A percentile compares a stretch with the other conserved stretches of the same genome.
These are phyloP conservation scores for Lycaena phlaeas DNA, from an alignment of 2,888 invertebrate genomes.

Conservation along the genomic window DNA sequence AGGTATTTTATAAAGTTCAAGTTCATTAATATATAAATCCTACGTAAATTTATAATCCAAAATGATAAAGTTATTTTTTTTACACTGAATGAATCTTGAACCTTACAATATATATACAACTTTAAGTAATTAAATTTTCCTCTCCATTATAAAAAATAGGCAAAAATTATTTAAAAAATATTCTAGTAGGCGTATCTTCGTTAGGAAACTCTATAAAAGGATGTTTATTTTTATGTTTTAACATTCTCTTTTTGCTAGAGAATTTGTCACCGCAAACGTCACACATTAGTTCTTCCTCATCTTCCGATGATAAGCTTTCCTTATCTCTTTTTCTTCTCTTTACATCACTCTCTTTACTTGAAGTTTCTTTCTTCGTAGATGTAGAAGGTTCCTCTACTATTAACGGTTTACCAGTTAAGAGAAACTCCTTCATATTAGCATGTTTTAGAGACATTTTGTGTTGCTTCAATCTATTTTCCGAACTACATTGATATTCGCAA, in stretches of 20 bases:
- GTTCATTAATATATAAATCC: no score
- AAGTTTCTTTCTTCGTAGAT: constrained; percentile 23
- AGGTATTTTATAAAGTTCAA: no score
- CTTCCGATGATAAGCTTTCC: constrained; percentile 17
- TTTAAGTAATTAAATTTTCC: constrained; percentile 1
- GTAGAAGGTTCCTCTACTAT: constrained; percentile 35
- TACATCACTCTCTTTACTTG: constrained; percentile 10
- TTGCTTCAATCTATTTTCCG: constrained; percentile 49
- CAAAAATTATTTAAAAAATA: constrained; percentile 61
- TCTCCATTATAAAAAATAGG: constrained; percentile 25
- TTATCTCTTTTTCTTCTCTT: constrained; percentile 33
- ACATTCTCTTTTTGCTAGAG: constrained; percentile 41
- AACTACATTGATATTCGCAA: constrained; percentile 61
- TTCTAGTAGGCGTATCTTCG: constrained; percentile 60
- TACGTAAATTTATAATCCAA: no score
- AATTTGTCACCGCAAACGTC: constrained; percentile 62
- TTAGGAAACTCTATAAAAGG: constrained; percentile 65
- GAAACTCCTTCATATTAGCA: constrained; percentile 50
- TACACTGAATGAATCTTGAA: no score
- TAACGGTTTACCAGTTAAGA: constrained; percentile 43
- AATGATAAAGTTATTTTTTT: no score
- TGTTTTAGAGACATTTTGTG: constrained; percentile 57
- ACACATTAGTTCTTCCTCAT: constrained; percentile 33
- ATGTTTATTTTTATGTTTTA: constrained; percentile 57
- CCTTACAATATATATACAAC: no score